phyloP scores from a whole-genome alignment of 2,797 vertebrate species.

The Erpetoichthys calabaricus region DNA sequence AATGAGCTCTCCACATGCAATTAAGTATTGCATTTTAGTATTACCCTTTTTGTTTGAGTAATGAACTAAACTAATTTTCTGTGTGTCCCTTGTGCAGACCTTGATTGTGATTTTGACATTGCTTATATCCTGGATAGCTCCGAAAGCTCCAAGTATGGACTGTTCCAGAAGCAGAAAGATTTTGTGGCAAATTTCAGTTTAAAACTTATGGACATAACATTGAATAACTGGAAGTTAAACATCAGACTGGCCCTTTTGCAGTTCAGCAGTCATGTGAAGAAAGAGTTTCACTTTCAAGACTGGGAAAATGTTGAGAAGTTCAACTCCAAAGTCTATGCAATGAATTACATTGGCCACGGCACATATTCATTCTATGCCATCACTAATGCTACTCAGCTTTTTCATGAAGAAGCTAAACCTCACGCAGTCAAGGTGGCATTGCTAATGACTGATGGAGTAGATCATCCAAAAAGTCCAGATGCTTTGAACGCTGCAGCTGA shows the following conservation, averaged over 20 bases:
- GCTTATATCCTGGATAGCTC: conserved; percentile 81
- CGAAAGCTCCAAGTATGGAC: conserved; percentile 55
- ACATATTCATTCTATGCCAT: conserved; percentile 76
- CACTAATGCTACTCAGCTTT: conserved; percentile 60
- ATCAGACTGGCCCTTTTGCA: conserved; percentile 63
- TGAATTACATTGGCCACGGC: conserved; percentile 71
- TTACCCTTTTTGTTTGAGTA: too few species aligned
- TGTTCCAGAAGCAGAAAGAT: conserved; percentile 64
- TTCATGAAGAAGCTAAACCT: conserved; percentile 49
- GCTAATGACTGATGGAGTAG: conserved; percentile 71
- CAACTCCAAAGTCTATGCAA: conserved; percentile 37
- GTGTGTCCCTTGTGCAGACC: too few species aligned
- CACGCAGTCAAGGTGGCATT: conserved; percentile 51
- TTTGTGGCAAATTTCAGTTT: conserved; percentile 58
- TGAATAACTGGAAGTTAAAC: conserved; percentile 36
- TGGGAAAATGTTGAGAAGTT: conserved; percentile 63
- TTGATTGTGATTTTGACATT: conserved; percentile 41
- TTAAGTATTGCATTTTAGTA: too few species aligned
- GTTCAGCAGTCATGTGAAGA: conserved; percentile 69
- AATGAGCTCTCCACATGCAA: too few species aligned
- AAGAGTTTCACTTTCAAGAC: conserved; percentile 51
- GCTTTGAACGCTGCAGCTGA: conserved; percentile 42
- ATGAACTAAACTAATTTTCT: too few species aligned
- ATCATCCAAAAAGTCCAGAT: conserved; percentile 70
- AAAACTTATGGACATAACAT: conserved; percentile 43